Evolutionary conservation across 2,113 vertebrate genomes (phyloP).

Genomic region (Monarcha castaneiventris): DNA sequence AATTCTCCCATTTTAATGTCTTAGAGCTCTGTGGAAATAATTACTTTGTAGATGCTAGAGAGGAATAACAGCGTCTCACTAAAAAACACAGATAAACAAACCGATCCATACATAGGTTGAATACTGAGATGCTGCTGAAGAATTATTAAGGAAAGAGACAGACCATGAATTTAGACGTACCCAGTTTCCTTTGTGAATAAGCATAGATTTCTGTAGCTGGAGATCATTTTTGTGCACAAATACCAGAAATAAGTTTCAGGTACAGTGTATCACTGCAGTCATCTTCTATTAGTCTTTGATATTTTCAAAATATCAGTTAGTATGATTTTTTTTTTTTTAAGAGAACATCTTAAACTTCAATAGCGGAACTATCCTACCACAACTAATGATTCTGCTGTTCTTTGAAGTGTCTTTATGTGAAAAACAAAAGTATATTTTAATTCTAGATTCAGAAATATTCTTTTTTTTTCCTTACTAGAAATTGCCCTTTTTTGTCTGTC

Average conservation of each 20-base stretch:
- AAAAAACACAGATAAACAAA: background rate
- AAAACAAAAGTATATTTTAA: background rate
- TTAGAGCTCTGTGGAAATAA: background rate
- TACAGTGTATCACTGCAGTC: background rate
- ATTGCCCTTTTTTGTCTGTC: background rate
- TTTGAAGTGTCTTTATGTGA: background rate
- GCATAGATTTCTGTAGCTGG: conserved; percentile 27
- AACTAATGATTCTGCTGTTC: background rate
- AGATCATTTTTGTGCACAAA: background rate
- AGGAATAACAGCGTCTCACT: background rate
- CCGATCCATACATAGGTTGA: background rate
- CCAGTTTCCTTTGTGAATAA: conserved; percentile 36
- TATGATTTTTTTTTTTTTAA: background rate
- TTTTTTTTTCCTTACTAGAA: background rate
- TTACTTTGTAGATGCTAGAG: background rate
- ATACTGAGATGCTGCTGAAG: background rate
- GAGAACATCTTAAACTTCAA: background rate
- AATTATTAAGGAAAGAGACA: conserved; percentile 14
- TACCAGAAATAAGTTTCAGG: background rate
- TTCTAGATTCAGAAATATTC: background rate
- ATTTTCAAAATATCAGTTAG: background rate
- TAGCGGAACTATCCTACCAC: background rate
- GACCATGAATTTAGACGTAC: background rate
- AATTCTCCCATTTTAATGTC: background rate
- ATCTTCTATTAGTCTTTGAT: background rate